These are phyloP conservation scores for Drosophila serrata DNA, from an alignment of 1,140 invertebrate species.

Conservation along the genomic window DNA sequence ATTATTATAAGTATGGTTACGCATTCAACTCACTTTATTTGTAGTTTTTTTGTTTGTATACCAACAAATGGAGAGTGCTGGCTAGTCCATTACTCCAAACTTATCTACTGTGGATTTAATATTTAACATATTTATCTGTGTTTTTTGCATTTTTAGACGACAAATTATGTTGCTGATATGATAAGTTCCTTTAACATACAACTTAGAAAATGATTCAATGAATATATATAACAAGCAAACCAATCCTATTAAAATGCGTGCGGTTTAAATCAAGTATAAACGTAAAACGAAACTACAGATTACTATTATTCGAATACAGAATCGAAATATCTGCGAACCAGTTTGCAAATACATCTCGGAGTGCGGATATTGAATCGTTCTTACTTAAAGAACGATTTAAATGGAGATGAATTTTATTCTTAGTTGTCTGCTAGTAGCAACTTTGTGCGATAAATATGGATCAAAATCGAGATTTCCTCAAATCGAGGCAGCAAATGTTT, in stretches of 20 bases:
- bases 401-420: constrained; percentile 66
- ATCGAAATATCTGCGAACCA: neutral
- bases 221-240: neutral
- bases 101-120: neutral
- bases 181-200: constrained; percentile 13
- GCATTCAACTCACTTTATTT: neutral
- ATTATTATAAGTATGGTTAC: neutral
- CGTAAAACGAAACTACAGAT: neutral
- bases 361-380: constrained; percentile 13
- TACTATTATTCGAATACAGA: constrained; percentile 11
- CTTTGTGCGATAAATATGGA: constrained; percentile 33
- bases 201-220: constrained; percentile 2
- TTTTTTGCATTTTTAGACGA: constrained; percentile 1
- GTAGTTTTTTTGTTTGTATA: neutral
- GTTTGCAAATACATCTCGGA: neutral
- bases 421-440: constrained; percentile 54
- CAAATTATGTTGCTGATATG: constrained; percentile 7
- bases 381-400: constrained; percentile 30
- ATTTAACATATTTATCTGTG: neutral
- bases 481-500: constrained; percentile 22
- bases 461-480: constrained; percentile 7
- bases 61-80: neutral
- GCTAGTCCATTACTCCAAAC: neutral
- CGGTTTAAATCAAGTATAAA: constrained; percentile 1
- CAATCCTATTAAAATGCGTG: neutral